Base-by-base conservation (phyloP, 2,797 vertebrate species). In the Lagorchestes hirsutus region DNA sequence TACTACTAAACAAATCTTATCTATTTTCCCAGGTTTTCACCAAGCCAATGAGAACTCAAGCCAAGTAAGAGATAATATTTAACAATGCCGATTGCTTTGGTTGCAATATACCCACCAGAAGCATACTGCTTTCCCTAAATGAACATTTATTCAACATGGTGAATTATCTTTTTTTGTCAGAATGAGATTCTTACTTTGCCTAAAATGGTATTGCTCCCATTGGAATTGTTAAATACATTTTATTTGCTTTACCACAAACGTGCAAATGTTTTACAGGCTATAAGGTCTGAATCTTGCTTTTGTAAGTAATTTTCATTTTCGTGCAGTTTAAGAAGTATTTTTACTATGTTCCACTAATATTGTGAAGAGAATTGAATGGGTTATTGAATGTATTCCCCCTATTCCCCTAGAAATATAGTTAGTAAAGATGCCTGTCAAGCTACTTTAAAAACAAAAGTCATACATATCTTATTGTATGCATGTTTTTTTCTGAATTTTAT, bases 291-390 rank as follows among this genome's bases (percentile, higher is more conserved):
- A 22, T 90, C 94, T 92, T 95, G 91, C 22, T 95, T 96, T 93
- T 90, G 18, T 93, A 96, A 94, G 92, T 22, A 95, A 94, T 95
- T 94, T 95, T 59, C 16, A 95, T 94, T 94, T 96, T 96, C 94
- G 22, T 12, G 55, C 52, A 92, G 90, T 96, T 94, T 93, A 1
- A 90, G 13, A 1, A 92, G 31, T 3, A 54, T 67, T 96, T 22
- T 90, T 95, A 55, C 50, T 9, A 90, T 90, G 1, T 93, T 97
- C 29, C 91, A 29, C 28, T 93, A 57, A 82, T 93, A 94, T 24
- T 67, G 1, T 12, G 92, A 50, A 12, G 82, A 94, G 5, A 96
- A 92, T 90, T 57, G 34, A 92, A 91, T 91, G 40, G 31, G 2
- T 91, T 90, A 58, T 1, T 27, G 55, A 8, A 74, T 92, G 50